Evolutionary conservation across 1,140 invertebrate genomes (phyloP), one percentile per base, ranked within the genome.

Genomic region (Platyura marginata): DNA sequence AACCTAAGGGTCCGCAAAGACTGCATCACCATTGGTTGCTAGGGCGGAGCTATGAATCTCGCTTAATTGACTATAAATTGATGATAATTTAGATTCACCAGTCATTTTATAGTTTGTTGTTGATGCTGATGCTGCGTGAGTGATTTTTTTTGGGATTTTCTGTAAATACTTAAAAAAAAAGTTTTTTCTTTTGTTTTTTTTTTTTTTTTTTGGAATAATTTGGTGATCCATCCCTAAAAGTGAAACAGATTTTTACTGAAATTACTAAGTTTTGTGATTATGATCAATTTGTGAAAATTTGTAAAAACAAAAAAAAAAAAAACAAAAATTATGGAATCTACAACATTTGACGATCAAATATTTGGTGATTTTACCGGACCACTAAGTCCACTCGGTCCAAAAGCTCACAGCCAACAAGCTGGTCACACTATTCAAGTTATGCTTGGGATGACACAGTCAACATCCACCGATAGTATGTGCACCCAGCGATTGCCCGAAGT

Each of bases 301-400:
- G n/a, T n/a, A n/a, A n/a, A n/a, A n/a, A n/a, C n/a, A n/a, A n/a
- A n/a, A n/a, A n/a, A n/a, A n/a, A n/a, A n/a, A n/a, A n/a, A n/a
- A n/a, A n/a, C n/a, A n/a, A n/a, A n/a, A 13, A 29, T 29, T 25
- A 81, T 81, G 77, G 79, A 81, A 56, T 74, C 77, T 51, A 70
- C 70, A 37, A 69, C 71, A 21, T 83, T 81, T 62, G 80, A 82
- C 52, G 79, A 82, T 55, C 73, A 77, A 48, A 74, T 78, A 50
- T 82, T 82, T 54, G 66, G 69, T 44, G 79, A 85, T 53, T 83
- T 81, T 56, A 48, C 52, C 32, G 53, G 54, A 34, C 53, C 55
- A 3, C 37, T 62, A 10, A 56, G 59, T 48, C 55, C 59, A 2
- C 42, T 61, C 38, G 59, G 56, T 44, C 48, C 49, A 15, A 63